Conservation (phyloP, 2,797 vertebrate genomes). For the Sebastes trivittatus region DNA sequence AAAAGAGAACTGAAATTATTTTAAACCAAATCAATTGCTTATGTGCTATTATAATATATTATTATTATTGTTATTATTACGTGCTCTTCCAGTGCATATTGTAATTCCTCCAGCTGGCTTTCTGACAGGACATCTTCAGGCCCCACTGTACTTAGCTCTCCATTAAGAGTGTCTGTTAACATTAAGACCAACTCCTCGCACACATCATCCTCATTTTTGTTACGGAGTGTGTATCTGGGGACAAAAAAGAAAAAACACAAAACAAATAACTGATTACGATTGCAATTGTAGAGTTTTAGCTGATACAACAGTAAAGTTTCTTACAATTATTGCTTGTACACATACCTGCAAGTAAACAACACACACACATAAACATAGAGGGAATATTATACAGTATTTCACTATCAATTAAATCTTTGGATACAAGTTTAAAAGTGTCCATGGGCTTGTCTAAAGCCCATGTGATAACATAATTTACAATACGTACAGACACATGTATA, state of each 20-base stretch:
- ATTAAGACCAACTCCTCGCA: slow-evolving; percentile 80
- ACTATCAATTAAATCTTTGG: background rate
- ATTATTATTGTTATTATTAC: slow-evolving; percentile 24
- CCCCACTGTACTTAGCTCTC: slow-evolving; percentile 69
- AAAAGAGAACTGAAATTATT: background rate
- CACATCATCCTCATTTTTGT: slow-evolving; percentile 75
- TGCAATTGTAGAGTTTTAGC: background rate
- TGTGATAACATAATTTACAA: background rate
- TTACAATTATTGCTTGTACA: background rate
- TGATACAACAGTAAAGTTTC: background rate
- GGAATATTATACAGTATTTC: background rate
- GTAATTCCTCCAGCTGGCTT: slow-evolving; percentile 72
- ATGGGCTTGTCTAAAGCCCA: background rate
- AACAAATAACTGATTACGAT: background rate
- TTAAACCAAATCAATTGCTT: background rate
- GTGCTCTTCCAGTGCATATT: slow-evolving; percentile 68
- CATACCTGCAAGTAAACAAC: background rate
- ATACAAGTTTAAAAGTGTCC: background rate
- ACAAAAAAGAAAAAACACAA: slow-evolving; percentile 3
- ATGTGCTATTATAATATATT: background rate
- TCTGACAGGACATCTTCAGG: slow-evolving; percentile 77
- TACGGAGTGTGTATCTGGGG: slow-evolving; percentile 71
- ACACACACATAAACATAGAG: background rate
- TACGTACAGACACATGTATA: background rate
- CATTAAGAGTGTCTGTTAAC: slow-evolving; percentile 76